phyloP scores from a whole-genome alignment of 2,113 vertebrate genomes.

The Brachyhypopomus occidentalis region DNA sequence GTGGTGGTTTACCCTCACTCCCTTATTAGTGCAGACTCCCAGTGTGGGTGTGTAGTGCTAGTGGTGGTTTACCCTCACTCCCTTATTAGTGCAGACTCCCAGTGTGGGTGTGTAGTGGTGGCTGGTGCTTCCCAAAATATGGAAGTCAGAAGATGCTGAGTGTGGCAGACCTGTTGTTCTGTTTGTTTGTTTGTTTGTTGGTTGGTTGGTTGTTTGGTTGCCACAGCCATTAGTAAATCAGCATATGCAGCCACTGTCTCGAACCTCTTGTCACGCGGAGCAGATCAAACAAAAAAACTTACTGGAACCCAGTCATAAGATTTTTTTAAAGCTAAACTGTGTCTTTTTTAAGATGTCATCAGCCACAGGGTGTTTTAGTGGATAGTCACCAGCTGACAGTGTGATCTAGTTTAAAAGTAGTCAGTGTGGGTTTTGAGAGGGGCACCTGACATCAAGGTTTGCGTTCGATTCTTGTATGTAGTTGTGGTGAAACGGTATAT shows the following conservation, averaged over 20 bases:
- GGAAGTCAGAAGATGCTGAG: conserved; percentile 60
- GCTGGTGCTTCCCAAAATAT: conserved; percentile 53
- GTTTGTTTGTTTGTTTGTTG: neutral
- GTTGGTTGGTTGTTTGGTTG: neutral
- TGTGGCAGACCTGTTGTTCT: neutral
- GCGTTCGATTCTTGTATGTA: neutral
- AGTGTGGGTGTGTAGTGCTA: no score
- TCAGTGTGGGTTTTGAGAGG: neutral
- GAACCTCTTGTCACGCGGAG: neutral
- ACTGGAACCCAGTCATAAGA: conserved; percentile 4
- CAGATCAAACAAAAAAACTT: no score
- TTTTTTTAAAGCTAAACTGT: neutral
- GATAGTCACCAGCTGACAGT: neutral
- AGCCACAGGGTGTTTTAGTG: neutral
- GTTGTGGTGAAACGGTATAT: neutral
- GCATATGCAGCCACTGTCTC: neutral
- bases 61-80: conserved; percentile 18
- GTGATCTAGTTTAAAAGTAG: neutral
- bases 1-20: no score
- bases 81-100: neutral
- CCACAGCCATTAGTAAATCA: conserved; percentile 11
- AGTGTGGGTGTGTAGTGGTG: neutral
- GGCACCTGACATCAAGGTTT: neutral
- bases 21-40: no score
- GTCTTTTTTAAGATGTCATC: neutral